Percentiles rank a stretch among this genome's conserved stretches.
Evolutionary conservation across 1,140 invertebrate species (phyloP).

Genomic region (Drosophila ananassae): DNA sequence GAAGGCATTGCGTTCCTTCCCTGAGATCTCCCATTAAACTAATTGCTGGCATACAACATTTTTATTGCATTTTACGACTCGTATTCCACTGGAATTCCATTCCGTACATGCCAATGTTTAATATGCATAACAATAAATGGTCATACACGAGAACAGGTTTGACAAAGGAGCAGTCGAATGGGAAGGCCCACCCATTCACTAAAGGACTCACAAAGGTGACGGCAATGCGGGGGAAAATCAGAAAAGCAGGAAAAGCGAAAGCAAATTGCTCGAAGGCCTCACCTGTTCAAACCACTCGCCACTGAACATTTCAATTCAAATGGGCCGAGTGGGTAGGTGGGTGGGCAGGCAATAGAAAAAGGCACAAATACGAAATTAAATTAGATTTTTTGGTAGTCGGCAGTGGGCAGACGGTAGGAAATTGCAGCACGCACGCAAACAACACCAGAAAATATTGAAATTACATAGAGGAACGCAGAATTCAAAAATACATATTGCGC

Average conservation of each 20-base stretch:
- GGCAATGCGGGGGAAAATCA: constrained; percentile 41
- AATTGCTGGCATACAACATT: constrained; percentile 65
- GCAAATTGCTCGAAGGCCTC: constrained; percentile 61
- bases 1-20: constrained; percentile 1
- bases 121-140: constrained; percentile 68
- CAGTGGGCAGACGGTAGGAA: constrained; percentile 33
- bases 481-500: constrained; percentile 39
- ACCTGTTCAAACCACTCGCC: constrained; percentile 35
- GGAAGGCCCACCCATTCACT: constrained; percentile 18
- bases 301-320: constrained; percentile 41
- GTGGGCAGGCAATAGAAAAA: constrained; percentile 7
- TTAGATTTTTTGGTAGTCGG: constrained; percentile 69
- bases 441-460: constrained; percentile 55
- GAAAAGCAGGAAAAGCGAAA: constrained; percentile 69
- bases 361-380: constrained; percentile 71
- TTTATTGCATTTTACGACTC: constrained; percentile 48
- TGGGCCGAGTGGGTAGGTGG: constrained; percentile 6
- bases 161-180: constrained; percentile 33
- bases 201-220: constrained; percentile 2
- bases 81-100: constrained; percentile 37
- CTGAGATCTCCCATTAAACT: constrained; percentile 56
- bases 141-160: constrained; percentile 28
- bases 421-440: constrained; percentile 69
- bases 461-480: constrained; percentile 34
- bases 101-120: constrained; percentile 43